phyloP scores from a whole-genome alignment of 2,888 invertebrate species.

The Masnerella sp. region DNA sequence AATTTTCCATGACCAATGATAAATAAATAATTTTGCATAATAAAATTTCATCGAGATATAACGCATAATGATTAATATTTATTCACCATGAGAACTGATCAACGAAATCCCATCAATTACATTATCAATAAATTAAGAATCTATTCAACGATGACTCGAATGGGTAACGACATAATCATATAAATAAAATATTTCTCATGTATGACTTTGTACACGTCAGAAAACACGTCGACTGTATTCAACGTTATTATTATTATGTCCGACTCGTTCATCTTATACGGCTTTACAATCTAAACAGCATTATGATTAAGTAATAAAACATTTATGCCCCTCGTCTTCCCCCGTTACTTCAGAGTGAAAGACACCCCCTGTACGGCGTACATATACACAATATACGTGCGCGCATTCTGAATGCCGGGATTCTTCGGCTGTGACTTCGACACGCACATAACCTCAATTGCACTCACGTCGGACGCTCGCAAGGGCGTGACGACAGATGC shows the following conservation, averaged over 20 bases:
- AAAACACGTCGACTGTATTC: neutral
- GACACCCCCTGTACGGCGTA: constrained; percentile 66
- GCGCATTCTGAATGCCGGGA: constrained; percentile 54
- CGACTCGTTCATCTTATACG: constrained; percentile 41
- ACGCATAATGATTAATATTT: too few relatives aligned
- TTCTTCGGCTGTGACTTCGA: constrained; percentile 65
- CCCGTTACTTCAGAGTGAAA: constrained; percentile 67
- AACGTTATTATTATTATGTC: constrained; percentile 25
- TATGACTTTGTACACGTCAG: neutral
- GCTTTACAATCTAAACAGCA: constrained; percentile 62
- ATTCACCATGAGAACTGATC: too few relatives aligned
- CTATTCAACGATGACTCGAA: too few relatives aligned
- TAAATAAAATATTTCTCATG: too few relatives aligned
- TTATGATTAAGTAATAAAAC: constrained; percentile 78
- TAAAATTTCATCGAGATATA: too few relatives aligned
- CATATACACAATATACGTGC: constrained; percentile 50
- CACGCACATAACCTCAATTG: constrained; percentile 58
- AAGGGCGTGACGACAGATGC: constrained; percentile 78
- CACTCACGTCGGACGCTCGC: constrained; percentile 60
- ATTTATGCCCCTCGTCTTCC: constrained; percentile 69
- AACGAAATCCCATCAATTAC: too few relatives aligned
- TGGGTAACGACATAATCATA: too few relatives aligned
- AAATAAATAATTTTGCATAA: too few relatives aligned
- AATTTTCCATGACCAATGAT: too few relatives aligned
- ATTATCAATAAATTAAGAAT: too few relatives aligned